These are phyloP conservation scores for Habropoda laboriosa DNA, from an alignment of 1,140 invertebrate genomes.

Conservation along the genomic window DNA sequence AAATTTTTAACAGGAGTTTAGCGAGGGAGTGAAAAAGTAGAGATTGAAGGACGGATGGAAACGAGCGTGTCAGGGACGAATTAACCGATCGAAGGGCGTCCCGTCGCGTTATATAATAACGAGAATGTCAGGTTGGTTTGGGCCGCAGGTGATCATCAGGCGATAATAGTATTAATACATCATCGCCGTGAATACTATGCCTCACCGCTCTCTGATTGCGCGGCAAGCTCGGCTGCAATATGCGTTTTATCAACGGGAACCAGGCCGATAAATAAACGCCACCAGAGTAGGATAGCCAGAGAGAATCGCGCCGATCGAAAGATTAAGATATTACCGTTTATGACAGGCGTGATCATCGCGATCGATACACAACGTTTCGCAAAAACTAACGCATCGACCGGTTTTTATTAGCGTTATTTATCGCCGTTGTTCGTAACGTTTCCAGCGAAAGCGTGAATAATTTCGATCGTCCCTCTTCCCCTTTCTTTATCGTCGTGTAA, in stretches of 20 bases:
- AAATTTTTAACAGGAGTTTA: background rate
- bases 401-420: conserved; percentile 1
- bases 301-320: conserved; percentile 23
- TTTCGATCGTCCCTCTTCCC: no score
- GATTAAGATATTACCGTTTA: conserved; percentile 42
- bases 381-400: background rate
- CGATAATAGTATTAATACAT: conserved; percentile 76
- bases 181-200: conserved; percentile 65
- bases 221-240: conserved; percentile 57
- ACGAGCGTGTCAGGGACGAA: conserved; percentile 22
- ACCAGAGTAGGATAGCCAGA: background rate
- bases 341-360: conserved; percentile 1
- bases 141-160: conserved; percentile 68
- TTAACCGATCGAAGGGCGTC: conserved; percentile 51
- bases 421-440: background rate
- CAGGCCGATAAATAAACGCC: conserved; percentile 55
- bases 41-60: background rate
- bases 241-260: conserved; percentile 63
- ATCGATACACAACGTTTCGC: background rate
- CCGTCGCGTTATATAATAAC: conserved; percentile 60
- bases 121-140: conserved; percentile 51
- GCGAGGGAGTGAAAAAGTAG: background rate
- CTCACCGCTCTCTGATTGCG: conserved; percentile 69
- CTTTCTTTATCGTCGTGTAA: background rate
- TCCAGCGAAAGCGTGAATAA: no score